Evolutionary conservation across 2,888 invertebrate species (phyloP).

Genomic region (Drosophila siamana): DNA sequence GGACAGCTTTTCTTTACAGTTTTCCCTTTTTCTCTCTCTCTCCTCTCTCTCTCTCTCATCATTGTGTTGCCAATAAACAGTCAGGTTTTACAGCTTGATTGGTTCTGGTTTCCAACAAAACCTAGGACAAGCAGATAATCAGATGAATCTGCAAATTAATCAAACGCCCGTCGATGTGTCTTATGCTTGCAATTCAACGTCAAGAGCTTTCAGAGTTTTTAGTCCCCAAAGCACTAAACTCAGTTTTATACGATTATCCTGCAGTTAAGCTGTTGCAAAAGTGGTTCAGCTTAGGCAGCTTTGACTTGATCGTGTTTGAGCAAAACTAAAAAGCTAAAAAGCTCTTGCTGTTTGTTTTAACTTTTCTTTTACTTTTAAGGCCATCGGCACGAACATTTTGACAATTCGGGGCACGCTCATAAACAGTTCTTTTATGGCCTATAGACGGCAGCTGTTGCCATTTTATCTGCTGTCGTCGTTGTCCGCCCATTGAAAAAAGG

Average conservation of each 20-base stretch:
- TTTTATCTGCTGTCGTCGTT: constrained; percentile 10
- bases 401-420: constrained; percentile 61
- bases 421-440: constrained; percentile 70
- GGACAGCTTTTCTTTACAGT: constrained; percentile 8
- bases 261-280: not conserved
- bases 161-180: constrained; percentile 14
- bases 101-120: constrained; percentile 6
- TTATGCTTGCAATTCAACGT: constrained; percentile 23
- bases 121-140: constrained; percentile 19
- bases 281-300: not conserved
- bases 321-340: constrained; percentile 1
- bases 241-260: not conserved
- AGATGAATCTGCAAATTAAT: constrained; percentile 35
- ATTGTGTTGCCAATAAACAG: constrained; percentile 10
- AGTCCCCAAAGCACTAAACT: not conserved
- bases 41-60: not conserved
- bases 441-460: constrained; percentile 58
- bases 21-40: not conserved
- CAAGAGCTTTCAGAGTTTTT: not conserved
- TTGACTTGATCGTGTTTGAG: not conserved
- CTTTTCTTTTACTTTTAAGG: constrained; percentile 1
- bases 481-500: constrained; percentile 2
- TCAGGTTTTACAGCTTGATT: constrained; percentile 15
- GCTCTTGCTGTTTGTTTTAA: not conserved
- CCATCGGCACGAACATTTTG: constrained; percentile 28